Conservation (phyloP, 2,797 vertebrate species). For the Scomberomorus guttatus region DNA sequence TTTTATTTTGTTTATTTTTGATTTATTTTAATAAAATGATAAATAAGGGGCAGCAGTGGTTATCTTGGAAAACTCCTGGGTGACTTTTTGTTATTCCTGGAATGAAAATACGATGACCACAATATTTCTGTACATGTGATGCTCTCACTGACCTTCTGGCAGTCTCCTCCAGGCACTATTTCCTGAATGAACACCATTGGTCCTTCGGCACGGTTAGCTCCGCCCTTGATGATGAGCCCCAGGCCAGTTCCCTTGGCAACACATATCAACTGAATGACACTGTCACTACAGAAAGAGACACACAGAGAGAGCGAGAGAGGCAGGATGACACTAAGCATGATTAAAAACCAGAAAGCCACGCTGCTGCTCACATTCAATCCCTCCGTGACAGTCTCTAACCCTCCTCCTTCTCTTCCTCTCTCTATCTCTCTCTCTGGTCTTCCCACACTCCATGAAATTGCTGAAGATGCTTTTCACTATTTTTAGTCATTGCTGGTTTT, state of each 20-base stretch:
- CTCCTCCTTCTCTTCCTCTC: conserved; percentile 20
- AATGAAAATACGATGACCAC: too few relatives aligned
- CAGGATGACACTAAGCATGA: conserved; percentile 28
- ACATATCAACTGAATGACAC: conserved; percentile 92
- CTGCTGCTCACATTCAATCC: conserved; percentile 17
- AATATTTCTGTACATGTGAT: too few relatives aligned
- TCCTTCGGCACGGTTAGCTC: conserved; percentile 92
- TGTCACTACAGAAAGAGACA: conserved; percentile 83
- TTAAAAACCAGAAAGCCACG: conserved; percentile 38
- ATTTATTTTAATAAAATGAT: too few relatives aligned
- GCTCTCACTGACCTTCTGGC: conserved; percentile 89
- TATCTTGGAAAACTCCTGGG: too few relatives aligned
- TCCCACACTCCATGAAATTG: conserved; percentile 29
- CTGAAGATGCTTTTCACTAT: conserved; percentile 48
- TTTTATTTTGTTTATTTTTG: too few relatives aligned
- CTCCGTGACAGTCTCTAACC: conserved; percentile 20
- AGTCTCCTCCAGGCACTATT: conserved; percentile 92
- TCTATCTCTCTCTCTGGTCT: background rate
- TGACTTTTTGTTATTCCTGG: too few relatives aligned
- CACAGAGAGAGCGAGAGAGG: background rate
- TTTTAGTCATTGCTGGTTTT: conserved; percentile 41
- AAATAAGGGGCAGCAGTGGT: too few relatives aligned
- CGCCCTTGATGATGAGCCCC: conserved; percentile 92
- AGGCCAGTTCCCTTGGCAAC: conserved; percentile 90
- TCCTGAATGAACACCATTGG: conserved; percentile 95